Conservation (phyloP, 2,888 invertebrate species). For the Alentia gelatinosa region DNA sequence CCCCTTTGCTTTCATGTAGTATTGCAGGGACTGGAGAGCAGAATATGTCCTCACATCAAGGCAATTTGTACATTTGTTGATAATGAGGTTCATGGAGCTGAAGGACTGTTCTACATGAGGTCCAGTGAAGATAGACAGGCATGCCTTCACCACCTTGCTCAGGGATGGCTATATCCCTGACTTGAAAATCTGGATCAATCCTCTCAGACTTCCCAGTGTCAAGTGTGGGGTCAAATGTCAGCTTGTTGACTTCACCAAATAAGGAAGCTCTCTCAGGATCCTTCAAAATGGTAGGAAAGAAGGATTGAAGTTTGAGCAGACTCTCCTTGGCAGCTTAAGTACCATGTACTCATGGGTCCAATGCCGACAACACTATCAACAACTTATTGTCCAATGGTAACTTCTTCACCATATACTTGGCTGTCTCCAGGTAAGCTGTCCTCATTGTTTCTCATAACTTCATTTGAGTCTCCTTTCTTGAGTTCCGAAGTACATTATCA, state of each 20-base stretch:
- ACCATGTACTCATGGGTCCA: not conserved
- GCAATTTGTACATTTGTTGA: not conserved
- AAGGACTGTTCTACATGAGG: conserved; percentile 9
- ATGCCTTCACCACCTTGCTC: not conserved
- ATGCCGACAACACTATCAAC: not conserved
- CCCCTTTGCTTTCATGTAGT: not conserved
- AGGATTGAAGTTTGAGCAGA: not conserved
- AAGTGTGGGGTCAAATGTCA: not conserved
- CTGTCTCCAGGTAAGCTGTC: not conserved
- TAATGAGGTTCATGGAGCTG: not conserved
- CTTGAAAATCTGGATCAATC: not conserved
- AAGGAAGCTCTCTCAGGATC: not conserved
- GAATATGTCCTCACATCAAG: not conserved
- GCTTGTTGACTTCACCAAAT: not conserved
- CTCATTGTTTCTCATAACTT: not conserved
- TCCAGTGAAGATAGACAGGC: not conserved
- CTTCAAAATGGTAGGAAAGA: not conserved
- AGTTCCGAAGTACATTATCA: not conserved
- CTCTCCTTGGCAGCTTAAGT: not conserved
- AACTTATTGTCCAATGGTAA: not conserved
- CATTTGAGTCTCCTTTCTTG: not conserved
- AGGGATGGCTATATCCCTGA: not conserved
- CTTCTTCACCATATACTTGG: not conserved
- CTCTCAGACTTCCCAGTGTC: not conserved
- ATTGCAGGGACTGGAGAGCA: not conserved